phyloP scores from a whole-genome alignment of 1,140 invertebrate genomes.

The Drosophila mayri region DNA sequence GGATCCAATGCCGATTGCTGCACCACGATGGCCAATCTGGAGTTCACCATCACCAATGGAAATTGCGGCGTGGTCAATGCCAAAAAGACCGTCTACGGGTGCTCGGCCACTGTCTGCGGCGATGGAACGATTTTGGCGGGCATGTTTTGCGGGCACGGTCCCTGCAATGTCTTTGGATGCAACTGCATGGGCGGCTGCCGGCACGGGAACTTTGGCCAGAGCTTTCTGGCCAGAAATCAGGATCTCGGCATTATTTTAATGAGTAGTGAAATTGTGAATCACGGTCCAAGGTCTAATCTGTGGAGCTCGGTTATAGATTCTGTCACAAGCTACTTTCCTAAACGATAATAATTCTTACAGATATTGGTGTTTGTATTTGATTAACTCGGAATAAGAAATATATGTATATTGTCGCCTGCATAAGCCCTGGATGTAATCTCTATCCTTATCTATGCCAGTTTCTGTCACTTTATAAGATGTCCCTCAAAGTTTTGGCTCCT shows the following conservation, averaged over 20 bases:
- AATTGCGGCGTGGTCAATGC: background rate
- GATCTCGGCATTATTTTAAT: background rate
- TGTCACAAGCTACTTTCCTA: no score
- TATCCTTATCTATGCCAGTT: background rate
- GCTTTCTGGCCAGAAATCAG: background rate
- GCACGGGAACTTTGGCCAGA: background rate
- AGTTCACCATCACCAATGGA: background rate
- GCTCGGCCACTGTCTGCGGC: slow-evolving; percentile 2
- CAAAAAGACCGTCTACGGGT: background rate
- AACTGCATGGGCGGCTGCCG: slow-evolving; percentile 3
- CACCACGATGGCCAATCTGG: background rate
- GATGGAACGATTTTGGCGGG: background rate
- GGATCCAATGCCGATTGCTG: background rate
- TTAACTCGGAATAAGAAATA: background rate
- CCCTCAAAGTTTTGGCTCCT: slow-evolving; percentile 21
- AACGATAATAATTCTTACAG: background rate
- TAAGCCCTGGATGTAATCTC: background rate
- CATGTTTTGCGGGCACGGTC: background rate
- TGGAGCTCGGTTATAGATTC: no score
- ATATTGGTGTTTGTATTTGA: background rate
- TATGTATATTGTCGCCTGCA: background rate
- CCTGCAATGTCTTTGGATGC: slow-evolving; percentile 26
- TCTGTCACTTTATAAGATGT: slow-evolving; percentile 1
- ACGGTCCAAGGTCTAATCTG: accelerated
- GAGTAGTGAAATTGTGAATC: background rate